phyloP scores from a whole-genome alignment of 2,113 vertebrate genomes.

The Callithrix jacchus region DNA sequence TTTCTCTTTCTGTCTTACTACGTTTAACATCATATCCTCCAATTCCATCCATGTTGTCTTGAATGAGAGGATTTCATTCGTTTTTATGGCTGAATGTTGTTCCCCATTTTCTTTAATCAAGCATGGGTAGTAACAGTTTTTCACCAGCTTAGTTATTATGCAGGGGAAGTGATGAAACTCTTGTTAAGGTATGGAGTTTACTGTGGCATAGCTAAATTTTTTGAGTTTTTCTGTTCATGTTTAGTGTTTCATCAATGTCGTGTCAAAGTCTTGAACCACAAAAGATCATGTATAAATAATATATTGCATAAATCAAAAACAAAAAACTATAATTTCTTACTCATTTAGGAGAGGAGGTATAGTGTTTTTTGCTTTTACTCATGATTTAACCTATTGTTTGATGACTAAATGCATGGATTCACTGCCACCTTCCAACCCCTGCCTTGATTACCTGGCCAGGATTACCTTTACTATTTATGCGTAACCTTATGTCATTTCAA shows the following conservation, averaged over 20 bases:
- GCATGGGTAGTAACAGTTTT: background rate
- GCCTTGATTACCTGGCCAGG: background rate
- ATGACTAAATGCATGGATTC: background rate
- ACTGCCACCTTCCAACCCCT: background rate
- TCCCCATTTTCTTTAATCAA: background rate
- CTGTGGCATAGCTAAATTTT: background rate
- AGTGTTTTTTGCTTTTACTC: background rate
- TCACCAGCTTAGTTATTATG: background rate
- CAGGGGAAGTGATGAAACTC: background rate
- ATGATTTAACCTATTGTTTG: background rate
- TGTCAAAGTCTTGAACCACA: background rate
- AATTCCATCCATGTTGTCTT: background rate
- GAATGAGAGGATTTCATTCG: background rate
- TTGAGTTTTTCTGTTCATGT: background rate
- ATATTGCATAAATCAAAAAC: background rate
- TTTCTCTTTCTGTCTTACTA: background rate
- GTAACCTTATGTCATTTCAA: background rate
- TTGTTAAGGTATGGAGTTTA: conserved; percentile 14
- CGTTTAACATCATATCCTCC: background rate
- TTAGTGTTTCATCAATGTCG: background rate
- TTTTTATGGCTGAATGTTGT: background rate
- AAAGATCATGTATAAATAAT: background rate
- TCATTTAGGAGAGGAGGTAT: background rate
- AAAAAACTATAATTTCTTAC: background rate
- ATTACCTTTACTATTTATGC: background rate